Evolutionary conservation across 2,888 invertebrate species (phyloP).

Genomic region (Scaptodrosophila latifasciaeformis): DNA sequence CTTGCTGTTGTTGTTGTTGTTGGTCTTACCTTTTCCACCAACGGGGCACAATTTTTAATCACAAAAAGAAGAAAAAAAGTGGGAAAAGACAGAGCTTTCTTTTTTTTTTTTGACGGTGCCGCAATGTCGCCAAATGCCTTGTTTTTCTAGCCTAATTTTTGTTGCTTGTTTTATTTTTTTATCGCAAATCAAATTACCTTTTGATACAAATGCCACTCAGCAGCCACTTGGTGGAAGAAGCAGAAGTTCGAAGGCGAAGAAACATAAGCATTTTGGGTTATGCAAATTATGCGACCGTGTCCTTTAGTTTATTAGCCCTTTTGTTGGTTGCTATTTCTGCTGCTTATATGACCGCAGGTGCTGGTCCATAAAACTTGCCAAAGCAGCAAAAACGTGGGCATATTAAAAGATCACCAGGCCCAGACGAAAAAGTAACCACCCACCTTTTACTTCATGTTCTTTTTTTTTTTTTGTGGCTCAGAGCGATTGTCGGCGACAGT

Average conservation of each 20-base stretch:
- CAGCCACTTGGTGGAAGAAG: too few relatives aligned
- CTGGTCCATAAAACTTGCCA: slow-evolving; percentile 60
- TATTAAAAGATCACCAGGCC: slow-evolving; percentile 22
- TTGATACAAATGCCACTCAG: slow-evolving; percentile 44
- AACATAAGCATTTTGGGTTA: slow-evolving; percentile 1
- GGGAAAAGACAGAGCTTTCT: too few relatives aligned
- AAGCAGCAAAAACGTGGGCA: slow-evolving; percentile 37
- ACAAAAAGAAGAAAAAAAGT: slow-evolving; percentile 52
- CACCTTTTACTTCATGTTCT: too few relatives aligned
- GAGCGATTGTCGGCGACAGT: slow-evolving; percentile 10
- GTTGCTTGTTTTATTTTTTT: neutral
- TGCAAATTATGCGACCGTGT: slow-evolving; percentile 54
- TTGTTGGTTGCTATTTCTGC: slow-evolving; percentile 18
- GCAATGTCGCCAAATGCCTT: slow-evolving; percentile 28
- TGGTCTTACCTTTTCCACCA: slow-evolving; percentile 5
- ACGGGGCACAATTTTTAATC: slow-evolving; percentile 46
- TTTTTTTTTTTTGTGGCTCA: too few relatives aligned
- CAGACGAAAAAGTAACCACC: slow-evolving; percentile 1
- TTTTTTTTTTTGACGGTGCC: slow-evolving; percentile 39
- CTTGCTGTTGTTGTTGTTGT: slow-evolving; percentile 28
- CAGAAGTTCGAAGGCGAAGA: too few relatives aligned
- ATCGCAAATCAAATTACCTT: slow-evolving; percentile 57
- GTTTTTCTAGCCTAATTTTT: slow-evolving; percentile 9
- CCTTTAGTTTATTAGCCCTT: slow-evolving; percentile 61
- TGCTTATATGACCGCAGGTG: slow-evolving; percentile 54